Percentiles rank a stretch among this genome's conserved stretches.
These are phyloP conservation scores for Geophilus truncorum DNA, from an alignment of 2,888 invertebrate species.

Conservation along the genomic window DNA sequence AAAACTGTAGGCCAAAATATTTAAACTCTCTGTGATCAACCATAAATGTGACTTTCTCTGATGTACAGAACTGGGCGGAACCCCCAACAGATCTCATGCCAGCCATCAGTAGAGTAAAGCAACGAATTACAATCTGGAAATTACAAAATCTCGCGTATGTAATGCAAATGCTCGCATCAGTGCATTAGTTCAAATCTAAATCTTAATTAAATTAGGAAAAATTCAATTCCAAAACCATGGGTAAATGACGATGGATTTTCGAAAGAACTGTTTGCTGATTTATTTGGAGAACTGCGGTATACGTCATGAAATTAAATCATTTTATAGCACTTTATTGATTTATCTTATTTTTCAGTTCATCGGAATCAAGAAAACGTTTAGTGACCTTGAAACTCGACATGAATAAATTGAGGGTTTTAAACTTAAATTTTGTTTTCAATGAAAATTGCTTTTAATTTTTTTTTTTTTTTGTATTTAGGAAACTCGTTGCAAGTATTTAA, in stretches of 20 bases:
- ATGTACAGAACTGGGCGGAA: background rate
- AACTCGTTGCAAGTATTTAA: conserved; percentile 7
- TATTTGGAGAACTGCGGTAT: background rate
- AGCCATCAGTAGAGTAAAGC: background rate
- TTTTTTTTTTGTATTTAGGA: background rate
- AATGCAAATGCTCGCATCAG: too few species aligned
- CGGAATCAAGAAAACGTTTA: conserved; percentile 15
- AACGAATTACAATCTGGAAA: background rate
- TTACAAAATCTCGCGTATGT: background rate
- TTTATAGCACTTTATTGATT: background rate
- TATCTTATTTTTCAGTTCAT: background rate
- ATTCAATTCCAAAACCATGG: background rate
- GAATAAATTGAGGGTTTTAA: background rate
- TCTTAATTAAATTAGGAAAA: background rate
- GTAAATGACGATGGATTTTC: background rate
- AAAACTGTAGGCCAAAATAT: background rate
- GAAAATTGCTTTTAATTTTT: background rate
- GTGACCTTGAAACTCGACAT: background rate
- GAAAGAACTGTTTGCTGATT: background rate
- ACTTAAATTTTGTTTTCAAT: background rate
- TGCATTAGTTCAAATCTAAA: too few species aligned
- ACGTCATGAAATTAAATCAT: background rate
- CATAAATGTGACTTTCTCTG: background rate
- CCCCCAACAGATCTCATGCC: background rate
- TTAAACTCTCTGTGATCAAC: background rate